Evolutionary conservation across 2,113 vertebrate species (phyloP), one percentile per base, ranked within the genome.

Genomic region (Phainopepla nitens): DNA sequence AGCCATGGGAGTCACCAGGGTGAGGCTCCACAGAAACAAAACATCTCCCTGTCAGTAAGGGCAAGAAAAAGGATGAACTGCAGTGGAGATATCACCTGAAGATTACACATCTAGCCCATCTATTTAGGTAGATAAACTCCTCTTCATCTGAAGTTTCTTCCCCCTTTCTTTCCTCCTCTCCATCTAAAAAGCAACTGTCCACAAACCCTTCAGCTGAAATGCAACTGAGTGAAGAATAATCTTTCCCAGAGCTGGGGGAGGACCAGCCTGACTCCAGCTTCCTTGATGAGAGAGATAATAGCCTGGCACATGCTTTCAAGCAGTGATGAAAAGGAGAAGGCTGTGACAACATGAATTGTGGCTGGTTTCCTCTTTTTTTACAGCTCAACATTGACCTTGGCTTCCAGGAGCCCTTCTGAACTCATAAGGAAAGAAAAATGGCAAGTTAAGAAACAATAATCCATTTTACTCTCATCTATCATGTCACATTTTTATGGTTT

Each of bases 351-450:
- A 1, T 88, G 90, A 94, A 90, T 85, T 86, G 91, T 39, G 13
- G 45, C 45, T 72, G 61, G 13, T 85, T 90, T 93, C 82, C 78
- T 73, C 33, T 69, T 61, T 69, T 75, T 80, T 87, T 85, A 95
- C 2, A 13, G 58, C 62, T 89, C 42, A 69, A 58, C 58, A 70
- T 62, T 93, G 90, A 96, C 84, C 85, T 93, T 80, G 62, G 66
- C 85, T 70, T 93, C 70, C n/a, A 51, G 50, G 35, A 82, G 42
- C 41, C 50, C 62, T 84, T 82, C 87, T 90, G 92, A 94, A 86
- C 64, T 69, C 68, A 53, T n/a, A 86, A 86, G 58, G 85, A 65
- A 92, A 96, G 75, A 92, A 87, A 96, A 93, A 91, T 5, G 39
- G 45, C 75, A 88, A 65, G 58, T 86, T 86, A 72, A 90, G 71